Base-by-base conservation (phyloP, 2,113 vertebrate species). In the Rhinolophus sinicus region DNA sequence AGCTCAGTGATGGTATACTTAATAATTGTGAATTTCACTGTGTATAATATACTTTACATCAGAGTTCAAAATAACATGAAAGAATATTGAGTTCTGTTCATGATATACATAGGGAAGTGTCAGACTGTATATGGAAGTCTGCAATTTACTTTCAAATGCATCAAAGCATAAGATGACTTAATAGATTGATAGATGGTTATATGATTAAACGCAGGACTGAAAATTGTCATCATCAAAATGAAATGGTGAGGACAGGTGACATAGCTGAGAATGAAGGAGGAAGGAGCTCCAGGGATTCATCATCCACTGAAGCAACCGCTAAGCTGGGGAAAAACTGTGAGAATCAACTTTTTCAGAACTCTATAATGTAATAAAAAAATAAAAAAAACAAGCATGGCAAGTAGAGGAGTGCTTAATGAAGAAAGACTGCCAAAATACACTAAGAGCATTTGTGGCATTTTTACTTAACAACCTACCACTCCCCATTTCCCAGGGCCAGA, bases 71-170 rank as follows among this genome's bases (percentile, higher is more conserved):
- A 62, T 83, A 47, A 50, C 70, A 24, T 70, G 64, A 93, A 86
- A 24, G 16, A 80, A 44, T 35, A 76, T 76, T 69, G 65, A 87
- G 54, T 28, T 73, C 16, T 91, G n/a, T 87, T 78, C 54, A 56
- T 83, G 35, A 56, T 24, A 87, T 72, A 58, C 40, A 81, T 35
- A 28, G 85, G 44, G 19, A 60, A 67, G 22, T 67, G n/a, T 81
- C 54, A 62, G 67, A 54, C 6, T 22, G 9, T 70, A 58, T 88
- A 81, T 38, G n/a, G 38, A 88, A 40, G 40, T 88, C 62, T 88
- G 33, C 19, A 77, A 62, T 90, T 88, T 76, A 64, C 22, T 70
- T 93, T 84, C 70, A 93, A 90, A 83, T 84, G 64, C 28, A 70
- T 89, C 16, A 52, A 76, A 93, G 54, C 3, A 40, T 26, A 70